Evolutionary conservation across 2,888 invertebrate species (phyloP), one percentile per base, ranked within the genome.

Genomic region (Monoplex corrugatus): DNA sequence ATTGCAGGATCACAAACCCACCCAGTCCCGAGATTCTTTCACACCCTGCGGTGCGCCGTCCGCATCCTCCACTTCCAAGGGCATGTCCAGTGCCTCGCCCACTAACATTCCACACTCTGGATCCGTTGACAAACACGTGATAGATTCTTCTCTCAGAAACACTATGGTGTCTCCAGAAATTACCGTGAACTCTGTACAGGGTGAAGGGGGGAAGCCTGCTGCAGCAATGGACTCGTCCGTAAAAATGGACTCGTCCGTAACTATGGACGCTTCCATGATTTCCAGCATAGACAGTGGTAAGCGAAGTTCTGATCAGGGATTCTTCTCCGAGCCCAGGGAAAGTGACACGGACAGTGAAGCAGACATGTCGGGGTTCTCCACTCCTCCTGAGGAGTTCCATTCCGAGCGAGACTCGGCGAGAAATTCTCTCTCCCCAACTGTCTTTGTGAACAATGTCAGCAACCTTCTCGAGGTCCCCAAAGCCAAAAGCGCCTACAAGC

Each of bases 341-440:
- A 88, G 88, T 28, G 88, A 88, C 83, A 83, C 88, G 35, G 90
- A 91, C 8, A 85, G 82, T 44, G 84, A 87, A 8, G 87, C 63
- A 32, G 89, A 89, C 10, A 89, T 57, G n/a, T 83, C 88, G 0
- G 86, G 87, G 0, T 91, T 91, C 44, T 88, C 91, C 10, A 91
- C 91, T 32, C 91, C 91, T 19, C 91, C 91, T 0, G 91, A 91
- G 50, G 90, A 90, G 43, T 82, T 84, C 2, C 87, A 86, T 3
- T 63, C 45, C 0, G 35, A 38, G 16, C 40, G 43, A 0, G 72
- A 50, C n/a, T 40, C 50, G 6, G 16, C 32, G 0, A 45, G 43
- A 23, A 57, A 40, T n/a, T 38, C 45, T 28, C n/a, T 89, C 35
- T 50, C 85, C 38, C 85, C 84, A 8, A 75, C 44, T 13, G 72